Base-by-base conservation (phyloP, 2,797 vertebrate genomes). In the Molossus molossus region DNA sequence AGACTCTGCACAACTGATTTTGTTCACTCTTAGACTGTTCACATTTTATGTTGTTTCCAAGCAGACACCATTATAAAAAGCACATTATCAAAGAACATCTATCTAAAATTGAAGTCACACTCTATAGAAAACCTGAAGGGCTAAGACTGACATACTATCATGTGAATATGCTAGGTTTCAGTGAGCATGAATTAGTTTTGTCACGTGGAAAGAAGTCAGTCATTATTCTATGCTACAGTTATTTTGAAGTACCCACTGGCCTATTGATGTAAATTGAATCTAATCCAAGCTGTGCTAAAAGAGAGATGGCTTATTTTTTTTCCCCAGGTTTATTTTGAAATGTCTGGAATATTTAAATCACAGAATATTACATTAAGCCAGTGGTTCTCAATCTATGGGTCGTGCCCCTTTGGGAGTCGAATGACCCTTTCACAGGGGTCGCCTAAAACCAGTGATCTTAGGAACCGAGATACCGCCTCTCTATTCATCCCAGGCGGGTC, bases 41-140 rank as follows among this genome's bases (percentile, higher is more conserved):
- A 76, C 45, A 55, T 93, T 89, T 90, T 90, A 48, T 62, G 29
- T 7, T 73, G 4, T 69, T 62, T 77, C 14, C 15, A 87, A 92
- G 70, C 15, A 92, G 48, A 62, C 45, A 87, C 53, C 14, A 73
- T 55, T 76, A 87, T 40, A 73, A 91, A 94, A 60, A 92, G 62
- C 33, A 65, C 27, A 62, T 81, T 62, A 60, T 79, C 81, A 79
- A 92, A 90, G 57, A 86, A 55, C 10, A 89, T 72, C 77, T 85
- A 57, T 73, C 76, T 86, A 88, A 97, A 76, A 76, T 25, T 90
- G 58, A 96, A 70, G 58, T 57, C 20, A 91, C 37, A 17, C 53
- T 50, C n/a, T 81, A 23, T 69, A 75, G 33, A 92, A 92, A 83
- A 90, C 2, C 33, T 70, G 23, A 60, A 87, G 21, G 20, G 27